Base-by-base conservation (phyloP, 2,888 invertebrate genomes). In the Folsomia candida region DNA sequence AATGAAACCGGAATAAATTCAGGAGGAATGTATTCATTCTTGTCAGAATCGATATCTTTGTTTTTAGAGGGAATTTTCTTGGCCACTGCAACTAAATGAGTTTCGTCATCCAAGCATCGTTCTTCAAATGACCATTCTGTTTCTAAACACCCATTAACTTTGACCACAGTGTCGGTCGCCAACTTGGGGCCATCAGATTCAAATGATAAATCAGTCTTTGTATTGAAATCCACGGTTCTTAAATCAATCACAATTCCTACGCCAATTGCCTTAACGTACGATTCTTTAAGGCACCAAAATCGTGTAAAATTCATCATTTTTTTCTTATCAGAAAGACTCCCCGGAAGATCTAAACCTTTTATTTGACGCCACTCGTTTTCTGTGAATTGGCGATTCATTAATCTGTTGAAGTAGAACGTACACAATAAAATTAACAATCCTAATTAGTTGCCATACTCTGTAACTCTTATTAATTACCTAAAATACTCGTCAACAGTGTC, bases 221-320 rank as follows among this genome's bases (percentile, higher is more conserved):
- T 84, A 65, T 86, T 82, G 83, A 97, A 97, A 83, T 89, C 89
- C 54, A 97, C 87, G 77, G 89, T 87, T 78, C 87, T 85, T 59
- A 97, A 85, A 80, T 92, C 89, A 75, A 91, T 85, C 0, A 90
- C 90, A 67, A 97, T 89, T 29, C 97, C 97, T 26, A 90, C 85
- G 24, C 97, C 96, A 68, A 90, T 86, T 75, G 96, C 95, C 84
- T 97, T 97, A 0, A 94, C 91, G 82, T 94, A 95, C 82, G 94
- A 91, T 83, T 97, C 97, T 84, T 97, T 97, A 63, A 97, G 85
- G 80, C 94, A 91, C 97, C 97, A 97, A 81, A 91, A 87, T 73
- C 97, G 86, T 83, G 91, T 94, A 84, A 97, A 97, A 81, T 89
- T 89, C 20, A 86, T 85, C 47, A 93, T 84, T 82, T 92, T 89